Conservation (phyloP, 2,797 vertebrate genomes). For the Prunella strophiata region DNA sequence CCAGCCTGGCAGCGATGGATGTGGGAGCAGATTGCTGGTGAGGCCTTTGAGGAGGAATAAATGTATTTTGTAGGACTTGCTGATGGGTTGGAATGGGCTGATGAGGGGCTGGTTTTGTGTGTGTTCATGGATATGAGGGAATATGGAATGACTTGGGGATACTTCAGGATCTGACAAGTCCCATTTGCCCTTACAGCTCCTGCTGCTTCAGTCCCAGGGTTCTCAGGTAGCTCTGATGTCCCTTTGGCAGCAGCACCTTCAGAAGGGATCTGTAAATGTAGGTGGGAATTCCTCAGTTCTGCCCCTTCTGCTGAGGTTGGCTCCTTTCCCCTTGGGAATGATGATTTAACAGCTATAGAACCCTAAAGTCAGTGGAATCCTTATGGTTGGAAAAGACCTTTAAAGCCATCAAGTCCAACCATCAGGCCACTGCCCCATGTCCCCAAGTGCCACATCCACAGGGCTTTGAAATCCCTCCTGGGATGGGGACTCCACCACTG, state of each 20-base stretch:
- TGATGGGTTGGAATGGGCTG: not conserved
- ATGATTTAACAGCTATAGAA: too few species aligned
- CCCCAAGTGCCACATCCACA: not conserved
- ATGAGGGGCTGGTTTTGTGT: not conserved
- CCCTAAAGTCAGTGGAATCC: not conserved
- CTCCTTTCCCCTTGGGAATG: not conserved
- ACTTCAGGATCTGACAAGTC: not conserved
- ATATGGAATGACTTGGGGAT: accelerated
- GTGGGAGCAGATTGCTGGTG: not conserved
- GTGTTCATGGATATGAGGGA: accelerated
- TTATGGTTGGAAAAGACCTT: not conserved
- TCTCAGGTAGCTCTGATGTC: not conserved
- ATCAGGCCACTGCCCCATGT: accelerated
- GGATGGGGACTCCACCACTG: accelerated
- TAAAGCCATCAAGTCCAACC: not conserved
- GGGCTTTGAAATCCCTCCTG: not conserved
- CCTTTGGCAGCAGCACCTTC: not conserved
- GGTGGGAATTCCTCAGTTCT: not conserved
- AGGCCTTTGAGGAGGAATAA: not conserved
- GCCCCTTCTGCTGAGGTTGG: accelerated
- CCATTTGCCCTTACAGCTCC: not conserved
- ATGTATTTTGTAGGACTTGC: not conserved
- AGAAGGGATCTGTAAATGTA: accelerated
- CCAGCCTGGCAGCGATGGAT: not conserved
- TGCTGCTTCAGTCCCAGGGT: not conserved